phyloP scores from a whole-genome alignment of 2,888 invertebrate species.

The Tenthredo distinguenda region DNA sequence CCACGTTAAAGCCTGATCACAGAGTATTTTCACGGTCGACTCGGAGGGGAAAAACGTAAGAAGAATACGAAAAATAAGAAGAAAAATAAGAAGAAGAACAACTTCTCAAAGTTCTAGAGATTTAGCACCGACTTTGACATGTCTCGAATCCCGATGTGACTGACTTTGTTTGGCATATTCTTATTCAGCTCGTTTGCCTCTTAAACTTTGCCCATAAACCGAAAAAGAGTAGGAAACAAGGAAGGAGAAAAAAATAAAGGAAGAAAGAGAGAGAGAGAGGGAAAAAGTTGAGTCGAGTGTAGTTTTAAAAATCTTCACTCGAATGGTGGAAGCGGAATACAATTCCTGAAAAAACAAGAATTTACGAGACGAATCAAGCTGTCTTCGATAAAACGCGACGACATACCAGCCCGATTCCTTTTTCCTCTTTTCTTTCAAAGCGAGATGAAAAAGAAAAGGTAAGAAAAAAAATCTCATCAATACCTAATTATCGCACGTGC shows the following conservation, averaged over 20 bases:
- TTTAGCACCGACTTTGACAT: constrained; percentile 1
- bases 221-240: neutral
- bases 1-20: neutral
- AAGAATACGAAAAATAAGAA: neutral
- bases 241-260: neutral
- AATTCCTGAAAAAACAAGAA: constrained; percentile 19
- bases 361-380: neutral
- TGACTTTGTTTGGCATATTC: constrained; percentile 34
- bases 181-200: constrained; percentile 37
- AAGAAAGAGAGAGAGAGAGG: neutral
- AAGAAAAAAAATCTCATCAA: neutral
- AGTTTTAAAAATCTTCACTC: constrained; percentile 10
- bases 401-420: no score
- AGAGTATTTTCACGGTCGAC: constrained; percentile 18
- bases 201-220: constrained; percentile 19
- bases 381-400: constrained; percentile 9
- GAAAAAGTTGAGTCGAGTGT: constrained; percentile 18
- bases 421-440: neutral
- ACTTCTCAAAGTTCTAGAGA: neutral
- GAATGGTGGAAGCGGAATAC: neutral
- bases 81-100: neutral
- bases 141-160: neutral
- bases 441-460: neutral
- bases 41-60: neutral
- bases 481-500: neutral